Conservation (phyloP, 2,888 invertebrate genomes). For the Rhorus exstirpatorius region DNA sequence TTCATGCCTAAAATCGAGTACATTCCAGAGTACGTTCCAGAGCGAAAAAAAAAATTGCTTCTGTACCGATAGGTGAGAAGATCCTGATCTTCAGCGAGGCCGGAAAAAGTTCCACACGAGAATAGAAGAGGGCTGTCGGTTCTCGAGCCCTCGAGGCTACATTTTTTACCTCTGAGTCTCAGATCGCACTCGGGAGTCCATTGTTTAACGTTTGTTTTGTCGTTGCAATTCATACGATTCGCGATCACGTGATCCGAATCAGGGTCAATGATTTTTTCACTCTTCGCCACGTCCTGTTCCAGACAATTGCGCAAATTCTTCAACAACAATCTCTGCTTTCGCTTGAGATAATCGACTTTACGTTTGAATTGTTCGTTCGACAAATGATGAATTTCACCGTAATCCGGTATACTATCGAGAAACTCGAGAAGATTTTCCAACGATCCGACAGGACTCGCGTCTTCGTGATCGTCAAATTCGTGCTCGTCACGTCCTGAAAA, state of each 20-base stretch:
- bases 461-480: background rate
- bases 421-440: conserved; percentile 90
- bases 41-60: background rate
- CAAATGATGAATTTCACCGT: conserved; percentile 92
- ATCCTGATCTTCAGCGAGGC: conserved; percentile 82
- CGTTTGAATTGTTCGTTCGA: conserved; percentile 92
- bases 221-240: conserved; percentile 45
- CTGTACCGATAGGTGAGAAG: conserved; percentile 80
- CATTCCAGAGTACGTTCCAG: background rate
- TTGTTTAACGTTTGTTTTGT: conserved; percentile 65
- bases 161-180: conserved; percentile 81
- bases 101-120: conserved; percentile 78
- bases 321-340: conserved; percentile 88
- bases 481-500: conserved; percentile 70
- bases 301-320: conserved; percentile 84
- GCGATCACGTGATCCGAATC: conserved; percentile 49
- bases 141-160: conserved; percentile 81
- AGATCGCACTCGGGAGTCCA: conserved; percentile 74
- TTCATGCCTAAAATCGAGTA: too few species aligned
- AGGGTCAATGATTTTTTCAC: conserved; percentile 53
- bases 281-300: conserved; percentile 79
- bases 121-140: conserved; percentile 79
- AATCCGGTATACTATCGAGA: conserved; percentile 93
- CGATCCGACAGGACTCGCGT: conserved; percentile 83
- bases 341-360: conserved; percentile 89